phyloP scores from a whole-genome alignment of 2,797 vertebrate species.

The Falco peregrinus region DNA sequence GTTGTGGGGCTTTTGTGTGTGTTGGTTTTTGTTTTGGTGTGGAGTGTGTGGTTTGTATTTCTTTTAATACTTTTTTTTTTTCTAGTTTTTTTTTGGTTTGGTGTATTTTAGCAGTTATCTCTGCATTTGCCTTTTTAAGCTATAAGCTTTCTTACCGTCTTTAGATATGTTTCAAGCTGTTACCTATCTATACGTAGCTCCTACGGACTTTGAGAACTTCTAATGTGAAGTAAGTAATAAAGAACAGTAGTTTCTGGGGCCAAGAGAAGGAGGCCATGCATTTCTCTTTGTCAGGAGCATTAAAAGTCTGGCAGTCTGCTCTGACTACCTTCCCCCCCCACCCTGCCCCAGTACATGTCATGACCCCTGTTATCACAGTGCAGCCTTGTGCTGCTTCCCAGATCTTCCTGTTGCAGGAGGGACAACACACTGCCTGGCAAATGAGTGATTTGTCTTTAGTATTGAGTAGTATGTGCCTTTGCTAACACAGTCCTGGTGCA shows the following conservation, averaged over 20 bases:
- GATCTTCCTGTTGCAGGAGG: not conserved
- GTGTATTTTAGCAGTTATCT: not conserved
- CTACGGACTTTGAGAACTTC: not conserved
- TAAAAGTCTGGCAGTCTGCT: not conserved
- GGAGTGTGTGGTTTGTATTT: not conserved
- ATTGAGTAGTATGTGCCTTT: not conserved
- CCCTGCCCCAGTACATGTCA: not conserved
- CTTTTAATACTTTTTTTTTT: not conserved
- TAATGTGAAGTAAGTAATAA: not conserved
- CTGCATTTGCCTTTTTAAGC: not conserved
- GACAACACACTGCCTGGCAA: not conserved
- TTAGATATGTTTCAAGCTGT: not conserved
- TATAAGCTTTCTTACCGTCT: not conserved
- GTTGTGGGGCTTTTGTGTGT: not conserved
- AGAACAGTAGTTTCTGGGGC: not conserved
- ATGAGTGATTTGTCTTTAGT: not conserved
- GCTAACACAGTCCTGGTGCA: not conserved
- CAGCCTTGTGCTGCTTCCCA: not conserved
- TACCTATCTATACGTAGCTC: not conserved
- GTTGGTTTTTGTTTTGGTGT: not conserved
- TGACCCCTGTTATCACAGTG: not conserved
- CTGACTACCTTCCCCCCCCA: too few relatives aligned
- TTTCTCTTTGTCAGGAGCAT: not conserved
- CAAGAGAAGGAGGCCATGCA: not conserved
- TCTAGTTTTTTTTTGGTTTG: rapidly evolving